A percentile compares a stretch with the other conserved stretches of the same genome.
Conservation (phyloP, 2,797 vertebrate species). For the Hippopotamyrus pictus region DNA sequence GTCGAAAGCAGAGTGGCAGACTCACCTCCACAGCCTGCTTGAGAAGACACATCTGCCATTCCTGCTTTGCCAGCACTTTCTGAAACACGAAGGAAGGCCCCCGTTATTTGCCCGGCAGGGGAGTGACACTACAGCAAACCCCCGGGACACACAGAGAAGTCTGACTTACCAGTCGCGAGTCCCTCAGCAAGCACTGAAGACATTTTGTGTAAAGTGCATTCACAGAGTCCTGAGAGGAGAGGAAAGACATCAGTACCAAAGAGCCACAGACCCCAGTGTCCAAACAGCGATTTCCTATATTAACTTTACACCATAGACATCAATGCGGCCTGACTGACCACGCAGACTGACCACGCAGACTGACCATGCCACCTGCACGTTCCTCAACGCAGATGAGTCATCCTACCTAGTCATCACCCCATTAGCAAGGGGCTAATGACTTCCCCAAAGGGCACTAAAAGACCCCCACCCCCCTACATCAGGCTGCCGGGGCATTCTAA, state of each 20-base stretch:
- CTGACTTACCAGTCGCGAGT: constrained; percentile 81
- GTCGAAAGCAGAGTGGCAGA: neutral
- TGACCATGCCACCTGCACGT: neutral
- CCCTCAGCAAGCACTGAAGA: constrained; percentile 88
- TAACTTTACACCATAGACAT: neutral
- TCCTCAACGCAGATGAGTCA: neutral
- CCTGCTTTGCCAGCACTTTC: constrained; percentile 86
- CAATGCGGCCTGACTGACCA: neutral
- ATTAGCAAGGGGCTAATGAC: neutral
- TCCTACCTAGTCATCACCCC: neutral
- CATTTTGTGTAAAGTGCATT: constrained; percentile 89
- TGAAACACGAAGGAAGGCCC: constrained; percentile 39
- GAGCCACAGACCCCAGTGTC: neutral
- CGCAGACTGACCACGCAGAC: too few species aligned
- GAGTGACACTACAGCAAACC: neutral
- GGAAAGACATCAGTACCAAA: neutral
- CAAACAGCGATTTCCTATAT: neutral
- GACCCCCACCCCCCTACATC: neutral
- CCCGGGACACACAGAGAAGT: neutral
- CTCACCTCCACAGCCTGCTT: constrained; percentile 95
- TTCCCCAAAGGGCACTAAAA: neutral
- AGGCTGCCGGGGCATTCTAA: neutral
- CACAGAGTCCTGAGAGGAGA: constrained; percentile 73
- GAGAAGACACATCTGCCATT: constrained; percentile 87
- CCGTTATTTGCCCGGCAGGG: neutral